These are phyloP conservation scores for Zaprionus inermis DNA, from an alignment of 1,140 invertebrate species.

Conservation along the genomic window DNA sequence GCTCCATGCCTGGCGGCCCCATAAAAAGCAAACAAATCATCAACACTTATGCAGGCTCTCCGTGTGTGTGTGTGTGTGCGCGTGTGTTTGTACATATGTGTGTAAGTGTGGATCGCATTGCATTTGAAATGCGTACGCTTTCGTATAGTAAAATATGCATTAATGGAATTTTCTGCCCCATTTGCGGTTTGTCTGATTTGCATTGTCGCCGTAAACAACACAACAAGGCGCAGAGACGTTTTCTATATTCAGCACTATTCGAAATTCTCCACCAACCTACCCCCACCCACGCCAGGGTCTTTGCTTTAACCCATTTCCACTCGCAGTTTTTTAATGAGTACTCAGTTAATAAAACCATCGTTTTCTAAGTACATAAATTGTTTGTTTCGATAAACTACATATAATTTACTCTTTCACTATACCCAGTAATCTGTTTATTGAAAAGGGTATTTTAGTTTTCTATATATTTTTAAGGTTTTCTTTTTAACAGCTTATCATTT, in stretches of 20 bases:
- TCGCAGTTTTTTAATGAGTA: neutral
- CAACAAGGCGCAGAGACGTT: neutral
- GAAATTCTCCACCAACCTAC: neutral
- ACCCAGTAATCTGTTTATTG: too few species aligned
- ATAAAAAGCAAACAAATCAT: slow-evolving; percentile 12
- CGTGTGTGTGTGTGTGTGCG: neutral
- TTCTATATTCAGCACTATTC: slow-evolving; percentile 3
- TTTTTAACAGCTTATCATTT: too few species aligned
- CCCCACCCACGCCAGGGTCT: too few species aligned
- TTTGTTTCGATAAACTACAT: too few species aligned
- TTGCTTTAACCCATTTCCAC: neutral
- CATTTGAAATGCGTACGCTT: slow-evolving; percentile 35
- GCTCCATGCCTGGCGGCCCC: slow-evolving; percentile 1
- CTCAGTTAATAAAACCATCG: neutral
- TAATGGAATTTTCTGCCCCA: slow-evolving; percentile 45
- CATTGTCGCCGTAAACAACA: slow-evolving; percentile 41
- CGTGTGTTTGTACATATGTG: neutral
- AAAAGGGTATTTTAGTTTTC: too few species aligned
- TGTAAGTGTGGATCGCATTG: slow-evolving; percentile 25
- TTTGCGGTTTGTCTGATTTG: slow-evolving; percentile 44
- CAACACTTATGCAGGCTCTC: slow-evolving; percentile 23
- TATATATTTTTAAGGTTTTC: too few species aligned
- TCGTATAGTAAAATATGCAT: slow-evolving; percentile 44
- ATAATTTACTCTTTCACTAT: too few species aligned
- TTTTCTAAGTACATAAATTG: too few species aligned